Base-by-base conservation (phyloP, 2,797 vertebrate species). In the Melanotaenia boesemani region DNA sequence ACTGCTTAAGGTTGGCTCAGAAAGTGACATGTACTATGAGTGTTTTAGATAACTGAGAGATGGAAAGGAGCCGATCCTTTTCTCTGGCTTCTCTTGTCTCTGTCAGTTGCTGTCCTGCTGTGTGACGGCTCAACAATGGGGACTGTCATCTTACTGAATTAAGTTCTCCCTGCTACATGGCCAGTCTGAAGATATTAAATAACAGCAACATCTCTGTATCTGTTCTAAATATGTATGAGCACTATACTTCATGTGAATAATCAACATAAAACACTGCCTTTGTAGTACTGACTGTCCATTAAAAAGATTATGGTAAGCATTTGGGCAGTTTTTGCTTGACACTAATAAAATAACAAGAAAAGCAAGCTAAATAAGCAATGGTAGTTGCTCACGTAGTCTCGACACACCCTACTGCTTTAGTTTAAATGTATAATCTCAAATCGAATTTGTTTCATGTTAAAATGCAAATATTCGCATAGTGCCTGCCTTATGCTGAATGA, bases 91-190 rank as follows among this genome's bases (percentile, higher is more conserved):
- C 82, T 73, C 48, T 81, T 34, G n/a, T 69, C 66, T 67, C 77
- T 74, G 69, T 80, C 13, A 39, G 59, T 26, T 64, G 61, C 32
- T 67, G 57, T 83, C 82, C 80, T 69, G 70, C 83, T 84, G 84
- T 80, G 86, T 80, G 78, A 85, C 57, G 77, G 66, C 67, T 73
- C 67, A 81, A 80, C 78, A 88, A 83, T 63, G 63, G 63, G 57
- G 58, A 72, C n/a, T 74, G 76, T 75, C 75, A 48, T 71, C 72
- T 69, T 66, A 69, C 39, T 62, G 65, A 67, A 61, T 70, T 64
- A 44, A 82, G 18, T 24, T 55, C 32, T 59, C 63, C 61, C 36
- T 11, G 3, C 63, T 39, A 48, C 73, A 77, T 58, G 62, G 6
- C 44, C 36, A 22, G n/a, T 62, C 9, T 32, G 39, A 62, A 34